Evolutionary conservation across 2,888 invertebrate genomes (phyloP).

Genomic region (Amblyjoppa fuscipennis): DNA sequence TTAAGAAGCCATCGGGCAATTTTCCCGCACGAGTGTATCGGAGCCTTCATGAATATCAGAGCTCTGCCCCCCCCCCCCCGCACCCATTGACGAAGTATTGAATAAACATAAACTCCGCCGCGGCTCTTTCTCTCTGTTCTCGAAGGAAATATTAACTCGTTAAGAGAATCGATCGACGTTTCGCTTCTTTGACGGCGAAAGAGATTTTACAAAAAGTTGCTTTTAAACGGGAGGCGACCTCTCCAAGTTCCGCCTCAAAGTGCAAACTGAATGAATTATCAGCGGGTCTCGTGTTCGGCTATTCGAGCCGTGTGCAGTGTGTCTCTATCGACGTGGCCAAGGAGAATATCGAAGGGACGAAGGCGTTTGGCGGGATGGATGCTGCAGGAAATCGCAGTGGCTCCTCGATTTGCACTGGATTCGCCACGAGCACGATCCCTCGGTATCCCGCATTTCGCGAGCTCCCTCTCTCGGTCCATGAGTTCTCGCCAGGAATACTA

Average conservation of each 20-base stretch:
- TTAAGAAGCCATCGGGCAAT: neutral
- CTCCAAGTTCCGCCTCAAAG: constrained; percentile 8
- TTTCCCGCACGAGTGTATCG: neutral
- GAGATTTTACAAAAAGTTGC: neutral
- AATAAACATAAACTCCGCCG: constrained; percentile 43
- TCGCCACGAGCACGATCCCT: constrained; percentile 54
- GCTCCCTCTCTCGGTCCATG: constrained; percentile 43
- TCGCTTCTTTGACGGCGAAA: constrained; percentile 36
- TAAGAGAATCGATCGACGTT: constrained; percentile 44
- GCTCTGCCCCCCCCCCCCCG: neutral
- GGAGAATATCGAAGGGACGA: constrained; percentile 51
- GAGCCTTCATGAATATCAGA: constrained; percentile 41
- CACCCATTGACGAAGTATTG: constrained; percentile 26
- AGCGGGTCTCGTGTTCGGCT: neutral
- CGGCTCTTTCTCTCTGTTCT: constrained; percentile 34
- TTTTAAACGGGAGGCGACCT: neutral
- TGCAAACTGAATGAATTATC: constrained; percentile 36
- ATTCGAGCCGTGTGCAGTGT: neutral
- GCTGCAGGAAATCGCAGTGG: constrained; percentile 58
- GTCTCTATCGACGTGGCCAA: constrained; percentile 4
- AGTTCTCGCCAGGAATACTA: constrained; percentile 47
- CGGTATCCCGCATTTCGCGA: constrained; percentile 63
- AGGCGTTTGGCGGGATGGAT: constrained; percentile 9
- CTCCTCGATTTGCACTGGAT: constrained; percentile 36
- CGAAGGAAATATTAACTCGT: constrained; percentile 45